Base-by-base conservation (phyloP, 2,113 vertebrate genomes). In the Menidia beryllina region DNA sequence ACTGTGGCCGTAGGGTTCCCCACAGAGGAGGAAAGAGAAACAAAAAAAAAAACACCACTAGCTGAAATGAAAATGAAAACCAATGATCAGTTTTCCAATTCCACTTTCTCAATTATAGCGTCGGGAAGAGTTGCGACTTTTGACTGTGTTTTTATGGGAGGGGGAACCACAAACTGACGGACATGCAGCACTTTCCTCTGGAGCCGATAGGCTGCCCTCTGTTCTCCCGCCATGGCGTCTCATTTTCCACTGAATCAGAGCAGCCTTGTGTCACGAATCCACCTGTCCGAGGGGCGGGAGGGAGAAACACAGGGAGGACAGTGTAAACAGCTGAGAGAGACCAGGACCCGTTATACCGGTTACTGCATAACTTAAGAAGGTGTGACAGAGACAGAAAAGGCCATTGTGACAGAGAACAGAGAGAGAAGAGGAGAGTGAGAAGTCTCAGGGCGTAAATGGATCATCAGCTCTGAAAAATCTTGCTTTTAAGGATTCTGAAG, bases 321-420 rank as follows among this genome's bases (percentile, higher is more conserved):
- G 73, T 77, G 78, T 85, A 85, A 89, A 90, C 88, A 86, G 86
- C 85, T 84, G 83, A 86, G 58, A 8, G 72, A n/a, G 78, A 57
- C 45, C 84, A 15, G 77, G 73, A 85, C 73, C 54, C 4, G 93
- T 91, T 93, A 53, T 48, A 83, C 93, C 63, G 50, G 93, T 94
- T 91, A 77, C 21, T 58, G 69, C 90, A 93, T 94, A 93, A 84
- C 91, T 92, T 85, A 83, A 67, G 75, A 90, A 93, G 93, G 93
- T 88, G 93, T 90, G 92, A 92, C 93, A 85, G 60, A 86, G 83
- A 88, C 63, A 8, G 87, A 75, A 71, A 71, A 70, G 60, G 51
- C 82, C 84, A 86, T 83, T 91, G 83, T 89, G 77, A 79, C 76
- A 45, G 21, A 61, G n/a, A 70, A 70, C 50, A 65, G 50, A 60